Percentiles rank a stretch among this genome's conserved stretches.
phyloP scores from a whole-genome alignment of 2,113 vertebrate genomes.

The Excalfactoria chinensis region DNA sequence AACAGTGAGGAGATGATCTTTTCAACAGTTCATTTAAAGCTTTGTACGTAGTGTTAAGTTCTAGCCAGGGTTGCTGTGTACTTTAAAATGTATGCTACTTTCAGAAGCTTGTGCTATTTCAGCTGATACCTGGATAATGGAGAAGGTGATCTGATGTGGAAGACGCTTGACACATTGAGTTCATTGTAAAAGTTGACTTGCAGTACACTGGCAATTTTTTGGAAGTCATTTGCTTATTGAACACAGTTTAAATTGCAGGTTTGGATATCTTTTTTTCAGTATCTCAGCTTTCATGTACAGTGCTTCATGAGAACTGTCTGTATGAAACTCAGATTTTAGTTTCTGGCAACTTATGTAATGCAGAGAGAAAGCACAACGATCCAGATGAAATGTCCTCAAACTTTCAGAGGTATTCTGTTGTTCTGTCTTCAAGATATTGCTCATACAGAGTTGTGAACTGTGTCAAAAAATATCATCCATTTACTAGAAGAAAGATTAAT shows the following conservation, averaged over 20 bases:
- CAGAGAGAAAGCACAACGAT: background rate
- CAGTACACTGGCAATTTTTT: background rate
- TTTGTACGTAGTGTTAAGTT: background rate
- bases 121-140: background rate
- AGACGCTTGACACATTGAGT: background rate
- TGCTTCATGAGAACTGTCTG: background rate
- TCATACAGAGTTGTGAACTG: constrained; percentile 15
- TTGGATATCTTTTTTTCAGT: background rate
- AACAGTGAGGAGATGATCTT: background rate
- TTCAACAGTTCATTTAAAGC: background rate
- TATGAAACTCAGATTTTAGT: background rate
- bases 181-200: background rate
- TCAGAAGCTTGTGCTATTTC: background rate
- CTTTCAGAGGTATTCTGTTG: constrained; percentile 24
- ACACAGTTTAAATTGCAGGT: background rate
- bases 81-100: background rate
- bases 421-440: constrained; percentile 27
- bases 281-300: background rate
- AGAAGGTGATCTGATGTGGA: background rate
- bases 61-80: background rate
- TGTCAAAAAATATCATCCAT: constrained; percentile 12
- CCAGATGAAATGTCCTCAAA: constrained; percentile 1
- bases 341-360: background rate
- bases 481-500: constrained; percentile 32
- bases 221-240: background rate